phyloP scores from a whole-genome alignment of 1,140 invertebrate genomes.

The Drosophila virilis region DNA sequence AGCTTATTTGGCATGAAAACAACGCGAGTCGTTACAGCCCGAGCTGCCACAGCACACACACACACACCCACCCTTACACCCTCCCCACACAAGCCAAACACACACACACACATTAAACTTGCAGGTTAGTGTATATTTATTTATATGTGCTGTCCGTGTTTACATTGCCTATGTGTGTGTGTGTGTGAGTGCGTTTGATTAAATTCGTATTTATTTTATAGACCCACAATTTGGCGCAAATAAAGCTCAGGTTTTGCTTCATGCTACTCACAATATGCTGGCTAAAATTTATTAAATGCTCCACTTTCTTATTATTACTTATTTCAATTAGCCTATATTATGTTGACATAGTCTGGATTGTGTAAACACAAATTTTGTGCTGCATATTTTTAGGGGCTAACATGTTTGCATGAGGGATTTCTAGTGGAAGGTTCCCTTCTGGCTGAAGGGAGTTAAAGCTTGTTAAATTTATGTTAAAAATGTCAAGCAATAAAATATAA shows the following conservation, averaged over 20 bases:
- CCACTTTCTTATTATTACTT: not conserved
- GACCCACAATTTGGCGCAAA: conserved; percentile 49
- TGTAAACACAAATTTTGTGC: not conserved
- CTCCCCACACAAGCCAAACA: conserved; percentile 1
- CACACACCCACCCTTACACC: not conserved
- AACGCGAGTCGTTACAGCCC: conserved; percentile 21
- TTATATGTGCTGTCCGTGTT: conserved; percentile 23
- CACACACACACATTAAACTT: conserved; percentile 32
- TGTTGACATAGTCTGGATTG: not conserved
- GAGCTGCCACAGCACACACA: conserved; percentile 31
- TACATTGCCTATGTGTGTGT: not conserved
- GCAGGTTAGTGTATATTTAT: conserved; percentile 56
- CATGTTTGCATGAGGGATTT: not conserved
- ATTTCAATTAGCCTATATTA: not conserved
- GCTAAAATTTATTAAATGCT: not conserved
- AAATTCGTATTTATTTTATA: conserved; percentile 66
- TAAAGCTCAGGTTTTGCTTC: conserved; percentile 16
- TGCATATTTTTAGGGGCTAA: not conserved
- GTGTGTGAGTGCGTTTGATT: conserved; percentile 44
- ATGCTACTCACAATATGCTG: not conserved
- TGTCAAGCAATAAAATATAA: too few species aligned
- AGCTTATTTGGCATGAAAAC: conserved; percentile 72
- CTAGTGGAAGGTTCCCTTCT: not conserved
- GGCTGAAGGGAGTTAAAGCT: not conserved
- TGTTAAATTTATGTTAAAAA: too few species aligned